A percentile compares a stretch with the other conserved stretches of the same genome.
phyloP scores from a whole-genome alignment of 2,797 vertebrate genomes.

The Enteromius argenteus region DNA sequence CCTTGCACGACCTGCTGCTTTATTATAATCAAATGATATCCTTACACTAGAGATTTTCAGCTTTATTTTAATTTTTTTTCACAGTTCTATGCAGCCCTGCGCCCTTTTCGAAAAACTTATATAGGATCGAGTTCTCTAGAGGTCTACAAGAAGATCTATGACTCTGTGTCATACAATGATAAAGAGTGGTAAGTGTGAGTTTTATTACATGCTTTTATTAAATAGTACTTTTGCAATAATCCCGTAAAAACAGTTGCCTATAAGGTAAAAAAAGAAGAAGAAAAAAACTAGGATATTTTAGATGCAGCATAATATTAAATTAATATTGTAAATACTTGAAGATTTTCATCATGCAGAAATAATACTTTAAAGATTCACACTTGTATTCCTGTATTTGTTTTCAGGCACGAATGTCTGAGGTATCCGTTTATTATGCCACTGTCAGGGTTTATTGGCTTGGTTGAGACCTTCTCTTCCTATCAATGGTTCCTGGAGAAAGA shows the following conservation, averaged over 20 bases:
- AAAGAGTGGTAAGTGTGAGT: slow-evolving; percentile 79
- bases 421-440: slow-evolving; percentile 63
- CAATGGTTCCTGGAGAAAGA: slow-evolving; percentile 68
- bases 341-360: not conserved
- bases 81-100: slow-evolving; percentile 67
- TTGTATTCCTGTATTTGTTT: not conserved
- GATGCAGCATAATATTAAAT: not conserved
- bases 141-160: slow-evolving; percentile 72
- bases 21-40: not conserved
- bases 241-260: not conserved
- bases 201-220: not conserved
- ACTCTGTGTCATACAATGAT: slow-evolving; percentile 74
- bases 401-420: slow-evolving; percentile 69
- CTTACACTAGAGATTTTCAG: not conserved
- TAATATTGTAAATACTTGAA: not conserved
- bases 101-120: slow-evolving; percentile 54
- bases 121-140: slow-evolving; percentile 47
- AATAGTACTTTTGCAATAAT: not conserved
- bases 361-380: not conserved
- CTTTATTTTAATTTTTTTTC: no score
- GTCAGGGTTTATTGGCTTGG: slow-evolving; percentile 68
- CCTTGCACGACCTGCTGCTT: not conserved
- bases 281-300: not conserved
- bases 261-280: not conserved
- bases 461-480: slow-evolving; percentile 73